Evolutionary conservation across 2,888 invertebrate genomes (phyloP), one percentile per base, ranked within the genome.

Genomic region (Palloptera scutellata): DNA sequence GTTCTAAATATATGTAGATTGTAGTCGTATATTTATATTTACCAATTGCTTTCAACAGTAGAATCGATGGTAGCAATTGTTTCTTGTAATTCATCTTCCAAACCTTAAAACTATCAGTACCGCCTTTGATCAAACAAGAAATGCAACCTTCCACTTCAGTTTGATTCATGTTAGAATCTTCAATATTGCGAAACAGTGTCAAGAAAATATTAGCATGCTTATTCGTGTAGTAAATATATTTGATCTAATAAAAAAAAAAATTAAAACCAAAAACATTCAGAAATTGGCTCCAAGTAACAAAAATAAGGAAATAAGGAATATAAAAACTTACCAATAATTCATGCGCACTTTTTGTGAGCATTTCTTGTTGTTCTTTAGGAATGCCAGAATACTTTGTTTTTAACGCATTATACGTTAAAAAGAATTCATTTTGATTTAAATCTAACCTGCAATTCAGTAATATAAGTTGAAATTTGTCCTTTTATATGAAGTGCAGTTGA

Each of bases 71-170:
- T 58, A 78, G 30, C 42, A 78, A 71, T 67, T 84, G 82, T 54
- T 82, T 85, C 53, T 84, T 84, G 59, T 81, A 85, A 69, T 83
- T 83, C 80, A 82, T 83, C 68, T 79, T 81, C 84, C 84, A 84
- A 42, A 83, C 75, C 64, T 79, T 79, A 17, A 82, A 80, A 57
- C 82, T 81, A 57, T 84, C 84, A 40, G 79, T 78, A 15, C 72
- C 73, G 43, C 30, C 30, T 30, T 77, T 77, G 3, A 78, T 67
- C 15, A 84, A 71, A 30, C 81, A 81, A 17, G 76, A 78, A 9
- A 83, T 73, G 61, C 84, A 83, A n/a, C 80, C 84, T 10, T 75
- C 76, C 11, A 82, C 73, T 67, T 83, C 81, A 20, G 74, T 75
- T 10, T 68, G 72, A 19, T 73, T 75, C 41, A 76, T 77, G 2